Percentiles rank a stretch among this genome's conserved stretches.
phyloP scores from a whole-genome alignment of 2,888 invertebrate genomes.

The Agrotis clavis region DNA sequence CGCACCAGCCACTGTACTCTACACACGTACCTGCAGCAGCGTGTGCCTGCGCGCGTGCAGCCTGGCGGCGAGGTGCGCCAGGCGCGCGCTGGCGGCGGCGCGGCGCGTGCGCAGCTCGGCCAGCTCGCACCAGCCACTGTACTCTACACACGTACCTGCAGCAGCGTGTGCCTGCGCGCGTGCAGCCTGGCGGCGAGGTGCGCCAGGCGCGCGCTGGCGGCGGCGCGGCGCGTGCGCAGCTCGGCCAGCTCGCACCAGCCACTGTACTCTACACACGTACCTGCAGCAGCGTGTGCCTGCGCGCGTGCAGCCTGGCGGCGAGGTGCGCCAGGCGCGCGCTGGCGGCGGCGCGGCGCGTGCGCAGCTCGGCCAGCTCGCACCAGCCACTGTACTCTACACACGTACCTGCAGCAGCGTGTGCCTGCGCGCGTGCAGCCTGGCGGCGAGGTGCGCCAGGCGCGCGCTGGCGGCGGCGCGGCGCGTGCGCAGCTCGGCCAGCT shows the following conservation, averaged over 20 bases:
- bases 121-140: too few species aligned
- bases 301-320: slow-evolving; percentile 95
- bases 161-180: slow-evolving; percentile 93
- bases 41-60: too few species aligned
- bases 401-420: slow-evolving; percentile 90
- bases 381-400: too few species aligned
- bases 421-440: slow-evolving; percentile 95
- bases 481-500: too few species aligned
- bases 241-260: too few species aligned
- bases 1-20: too few species aligned
- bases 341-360: not conserved
- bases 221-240: not conserved
- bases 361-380: too few species aligned
- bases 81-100: too few species aligned
- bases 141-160: slow-evolving; percentile 74
- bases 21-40: too few species aligned
- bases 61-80: too few species aligned
- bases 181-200: slow-evolving; percentile 95
- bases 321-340: slow-evolving; percentile 90
- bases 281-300: slow-evolving; percentile 92
- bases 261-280: not conserved
- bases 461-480: not conserved
- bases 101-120: too few species aligned
- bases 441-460: slow-evolving; percentile 92
- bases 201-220: slow-evolving; percentile 70